Evolutionary conservation across 2,113 vertebrate genomes (phyloP).

Genomic region (Pipra filicauda): DNA sequence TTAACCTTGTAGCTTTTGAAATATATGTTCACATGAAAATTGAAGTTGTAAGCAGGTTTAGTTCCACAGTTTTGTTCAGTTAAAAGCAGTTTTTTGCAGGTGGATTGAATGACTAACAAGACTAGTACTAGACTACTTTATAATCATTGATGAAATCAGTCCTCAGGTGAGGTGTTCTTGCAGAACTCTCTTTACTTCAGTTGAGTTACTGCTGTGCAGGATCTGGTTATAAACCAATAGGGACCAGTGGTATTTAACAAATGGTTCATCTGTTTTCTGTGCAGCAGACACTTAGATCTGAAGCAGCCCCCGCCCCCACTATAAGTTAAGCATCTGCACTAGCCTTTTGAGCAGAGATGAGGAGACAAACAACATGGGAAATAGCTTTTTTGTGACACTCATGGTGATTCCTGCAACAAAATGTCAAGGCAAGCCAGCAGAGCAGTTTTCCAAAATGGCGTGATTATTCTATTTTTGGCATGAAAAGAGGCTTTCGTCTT

Average conservation of each 20-base stretch:
- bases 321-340: not conserved
- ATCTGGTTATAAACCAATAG: not conserved
- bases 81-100: not conserved
- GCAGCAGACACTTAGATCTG: not conserved
- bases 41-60: not conserved
- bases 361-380: not conserved
- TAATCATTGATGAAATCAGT: not conserved
- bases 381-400: not conserved
- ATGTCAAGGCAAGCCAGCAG: not conserved
- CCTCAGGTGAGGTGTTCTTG: not conserved
- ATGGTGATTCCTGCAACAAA: not conserved
- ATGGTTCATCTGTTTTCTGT: not conserved
- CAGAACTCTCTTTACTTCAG: not conserved
- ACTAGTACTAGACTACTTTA: not conserved
- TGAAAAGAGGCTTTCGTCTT: slow-evolving; percentile 28
- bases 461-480: slow-evolving; percentile 33
- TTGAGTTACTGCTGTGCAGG: not conserved
- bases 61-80: not conserved
- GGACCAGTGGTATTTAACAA: not conserved
- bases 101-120: not conserved
- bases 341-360: not conserved
- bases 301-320: not conserved
- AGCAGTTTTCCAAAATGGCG: not conserved
- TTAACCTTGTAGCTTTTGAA: not conserved
- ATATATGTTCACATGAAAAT: not conserved